Percentiles rank a stretch among this genome's conserved stretches.
phyloP scores from a whole-genome alignment of 2,797 vertebrate species.

The Lagocephalus sceleratus region DNA sequence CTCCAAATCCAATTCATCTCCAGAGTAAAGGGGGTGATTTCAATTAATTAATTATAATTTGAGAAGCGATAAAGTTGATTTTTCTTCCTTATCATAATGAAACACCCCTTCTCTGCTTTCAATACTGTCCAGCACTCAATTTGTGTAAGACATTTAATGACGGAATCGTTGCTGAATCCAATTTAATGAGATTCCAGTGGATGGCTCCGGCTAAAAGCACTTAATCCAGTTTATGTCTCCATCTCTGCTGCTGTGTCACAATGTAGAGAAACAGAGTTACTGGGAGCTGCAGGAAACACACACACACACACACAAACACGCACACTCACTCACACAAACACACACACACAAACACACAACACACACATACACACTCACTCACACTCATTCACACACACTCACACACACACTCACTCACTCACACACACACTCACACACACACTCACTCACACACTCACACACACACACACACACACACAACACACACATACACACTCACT shows the following conservation, averaged over 20 bases:
- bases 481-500: no score
- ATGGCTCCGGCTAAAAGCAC: slow-evolving; percentile 24
- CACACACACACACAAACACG: no score
- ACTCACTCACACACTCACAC: no score
- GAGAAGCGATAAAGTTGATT: slow-evolving; percentile 61
- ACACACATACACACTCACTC: no score
- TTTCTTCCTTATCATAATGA: slow-evolving; percentile 71
- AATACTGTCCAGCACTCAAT: slow-evolving; percentile 17
- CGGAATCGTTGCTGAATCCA: slow-evolving; percentile 60
- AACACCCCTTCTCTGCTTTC: slow-evolving; percentile 32
- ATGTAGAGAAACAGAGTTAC: no score
- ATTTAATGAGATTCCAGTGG: slow-evolving; percentile 51
- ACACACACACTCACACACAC: no score
- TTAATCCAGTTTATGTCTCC: slow-evolving; percentile 3
- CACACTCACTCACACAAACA: no score
- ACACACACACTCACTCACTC: no score
- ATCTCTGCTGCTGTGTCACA: background rate
- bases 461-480: no score
- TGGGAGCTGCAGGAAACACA: no score
- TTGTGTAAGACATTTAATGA: slow-evolving; percentile 47
- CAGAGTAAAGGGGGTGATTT: slow-evolving; percentile 32
- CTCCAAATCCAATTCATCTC: slow-evolving; percentile 30
- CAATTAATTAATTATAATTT: slow-evolving; percentile 69
- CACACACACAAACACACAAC: no score
- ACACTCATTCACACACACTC: no score